Conservation (phyloP, 2,888 invertebrate genomes). For the Helicoverpa assulta region DNA sequence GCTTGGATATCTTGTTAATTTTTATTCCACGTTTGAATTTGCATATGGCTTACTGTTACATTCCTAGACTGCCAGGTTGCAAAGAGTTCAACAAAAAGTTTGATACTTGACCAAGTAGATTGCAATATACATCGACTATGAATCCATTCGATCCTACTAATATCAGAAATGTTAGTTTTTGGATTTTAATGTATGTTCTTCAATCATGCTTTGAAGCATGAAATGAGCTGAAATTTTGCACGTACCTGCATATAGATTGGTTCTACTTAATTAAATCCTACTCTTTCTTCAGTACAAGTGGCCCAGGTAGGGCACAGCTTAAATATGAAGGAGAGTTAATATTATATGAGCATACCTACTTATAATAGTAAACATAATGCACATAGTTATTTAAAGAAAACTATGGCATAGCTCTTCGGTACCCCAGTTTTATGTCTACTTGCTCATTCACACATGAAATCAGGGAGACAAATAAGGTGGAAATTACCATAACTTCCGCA, state of each 20-base stretch:
- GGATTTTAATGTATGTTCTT: too few species aligned
- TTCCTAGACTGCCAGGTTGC: slow-evolving; percentile 59
- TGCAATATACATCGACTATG: background rate
- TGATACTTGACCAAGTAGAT: slow-evolving; percentile 12
- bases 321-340: too few species aligned
- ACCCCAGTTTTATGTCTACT: background rate
- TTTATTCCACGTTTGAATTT: slow-evolving; percentile 79
- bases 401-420: background rate
- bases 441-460: slow-evolving; percentile 26
- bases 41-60: slow-evolving; percentile 45
- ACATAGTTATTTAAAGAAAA: background rate
- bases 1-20: slow-evolving; percentile 78
- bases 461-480: slow-evolving; percentile 28
- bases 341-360: too few species aligned
- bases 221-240: too few species aligned
- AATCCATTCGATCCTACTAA: too few species aligned
- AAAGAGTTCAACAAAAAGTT: slow-evolving; percentile 43
- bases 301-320: too few species aligned
- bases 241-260: too few species aligned
- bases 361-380: background rate
- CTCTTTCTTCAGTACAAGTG: too few species aligned
- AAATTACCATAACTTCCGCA: slow-evolving; percentile 34
- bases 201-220: too few species aligned
- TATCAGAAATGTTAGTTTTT: too few species aligned
- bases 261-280: too few species aligned